Evolutionary conservation across 2,888 invertebrate genomes (phyloP).

Genomic region (Epiblema foenella): DNA sequence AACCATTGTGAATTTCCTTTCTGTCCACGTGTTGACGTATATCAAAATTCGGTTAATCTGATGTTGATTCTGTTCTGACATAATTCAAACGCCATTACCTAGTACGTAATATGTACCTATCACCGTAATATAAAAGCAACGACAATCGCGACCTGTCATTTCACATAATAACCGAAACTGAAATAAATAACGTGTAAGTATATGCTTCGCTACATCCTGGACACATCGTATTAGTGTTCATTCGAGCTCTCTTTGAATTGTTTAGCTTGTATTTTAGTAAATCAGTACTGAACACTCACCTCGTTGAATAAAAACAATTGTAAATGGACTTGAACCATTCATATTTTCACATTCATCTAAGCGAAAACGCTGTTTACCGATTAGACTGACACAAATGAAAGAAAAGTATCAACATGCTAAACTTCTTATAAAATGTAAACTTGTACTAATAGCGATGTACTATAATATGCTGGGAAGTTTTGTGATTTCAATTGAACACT

Average conservation of each 20-base stretch:
- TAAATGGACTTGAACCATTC: conserved; percentile 4
- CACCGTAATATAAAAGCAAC: neutral
- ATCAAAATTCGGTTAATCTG: neutral
- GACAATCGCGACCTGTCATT: neutral
- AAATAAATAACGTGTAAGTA: neutral
- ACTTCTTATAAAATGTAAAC: conserved; percentile 47
- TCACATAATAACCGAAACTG: neutral
- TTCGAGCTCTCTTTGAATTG: neutral
- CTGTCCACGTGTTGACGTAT: neutral
- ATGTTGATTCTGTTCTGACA: neutral
- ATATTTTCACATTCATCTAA: neutral
- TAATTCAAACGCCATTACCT: neutral
- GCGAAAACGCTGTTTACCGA: neutral
- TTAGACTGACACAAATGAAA: conserved; percentile 4
- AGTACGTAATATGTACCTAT: neutral
- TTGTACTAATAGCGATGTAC: conserved; percentile 68
- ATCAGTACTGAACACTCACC: neutral
- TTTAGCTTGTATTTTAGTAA: neutral
- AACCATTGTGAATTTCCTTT: neutral
- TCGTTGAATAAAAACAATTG: neutral
- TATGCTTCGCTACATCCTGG: neutral
- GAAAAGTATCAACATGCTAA: conserved; percentile 8
- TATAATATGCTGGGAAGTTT: conserved; percentile 45
- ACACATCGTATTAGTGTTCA: neutral
- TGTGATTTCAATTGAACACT: conserved; percentile 15